phyloP scores from a whole-genome alignment of 1,140 invertebrate genomes.

The Ostrea edulis region DNA sequence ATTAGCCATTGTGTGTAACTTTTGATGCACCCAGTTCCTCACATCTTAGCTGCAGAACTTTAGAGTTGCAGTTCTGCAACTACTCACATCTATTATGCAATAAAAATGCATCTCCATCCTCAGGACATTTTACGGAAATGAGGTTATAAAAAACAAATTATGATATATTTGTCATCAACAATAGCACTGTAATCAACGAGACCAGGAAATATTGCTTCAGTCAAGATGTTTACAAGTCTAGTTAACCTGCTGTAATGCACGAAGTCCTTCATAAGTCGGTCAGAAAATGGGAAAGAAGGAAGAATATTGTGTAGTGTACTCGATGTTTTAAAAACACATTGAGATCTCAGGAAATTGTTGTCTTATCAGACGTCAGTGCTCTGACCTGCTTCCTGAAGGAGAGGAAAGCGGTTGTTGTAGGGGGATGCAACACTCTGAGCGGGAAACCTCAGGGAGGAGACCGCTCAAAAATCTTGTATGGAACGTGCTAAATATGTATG shows the following conservation, averaged over 20 bases:
- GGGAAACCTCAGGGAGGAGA: neutral
- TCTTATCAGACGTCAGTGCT: neutral
- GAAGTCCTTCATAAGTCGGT: neutral
- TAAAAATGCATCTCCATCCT: neutral
- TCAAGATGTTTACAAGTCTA: neutral
- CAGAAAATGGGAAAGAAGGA: neutral
- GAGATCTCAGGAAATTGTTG: neutral
- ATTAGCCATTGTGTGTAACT: too few species aligned
- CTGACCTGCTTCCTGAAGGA: neutral
- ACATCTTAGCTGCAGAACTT: too few species aligned
- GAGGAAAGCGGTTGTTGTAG: neutral
- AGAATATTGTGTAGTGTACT: neutral
- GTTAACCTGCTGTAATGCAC: neutral
- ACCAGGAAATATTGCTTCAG: too few species aligned
- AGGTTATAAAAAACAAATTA: too few species aligned
- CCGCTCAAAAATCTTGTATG: neutral
- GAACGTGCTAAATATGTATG: neutral
- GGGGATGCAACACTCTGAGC: neutral
- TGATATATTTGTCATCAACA: too few species aligned
- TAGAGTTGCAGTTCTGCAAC: neutral
- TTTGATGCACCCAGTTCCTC: too few species aligned
- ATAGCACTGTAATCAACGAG: too few species aligned
- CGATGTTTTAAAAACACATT: neutral
- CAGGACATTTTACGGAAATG: neutral
- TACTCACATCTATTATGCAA: too few species aligned